A percentile compares a stretch with the other conserved stretches of the same genome.
These are phyloP conservation scores for Andrena chrysosceles DNA, from an alignment of 2,888 invertebrate species.

Conservation along the genomic window DNA sequence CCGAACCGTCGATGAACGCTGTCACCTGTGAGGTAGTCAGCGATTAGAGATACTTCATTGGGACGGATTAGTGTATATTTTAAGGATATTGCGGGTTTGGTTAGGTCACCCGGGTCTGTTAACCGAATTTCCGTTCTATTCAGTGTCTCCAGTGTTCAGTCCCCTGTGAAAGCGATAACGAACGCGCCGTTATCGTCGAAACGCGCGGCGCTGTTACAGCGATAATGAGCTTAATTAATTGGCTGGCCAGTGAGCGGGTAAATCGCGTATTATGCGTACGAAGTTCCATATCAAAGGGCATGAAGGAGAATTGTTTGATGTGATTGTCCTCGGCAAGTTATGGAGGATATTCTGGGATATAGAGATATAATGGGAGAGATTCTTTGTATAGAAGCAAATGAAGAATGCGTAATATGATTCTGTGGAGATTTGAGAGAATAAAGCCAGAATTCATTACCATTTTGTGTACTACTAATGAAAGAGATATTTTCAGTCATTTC, in stretches of 20 bases:
- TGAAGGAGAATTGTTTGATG: neutral
- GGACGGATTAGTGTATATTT: neutral
- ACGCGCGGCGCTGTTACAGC: neutral
- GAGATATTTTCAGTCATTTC: too few species aligned
- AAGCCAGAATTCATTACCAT: too few species aligned
- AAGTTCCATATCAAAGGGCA: conserved; percentile 4
- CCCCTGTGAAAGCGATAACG: conserved; percentile 23
- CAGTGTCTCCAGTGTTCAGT: neutral
- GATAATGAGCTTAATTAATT: conserved; percentile 44
- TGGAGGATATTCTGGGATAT: too few species aligned
- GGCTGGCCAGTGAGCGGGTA: neutral
- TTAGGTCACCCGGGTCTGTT: neutral
- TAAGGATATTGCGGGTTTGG: too few species aligned
- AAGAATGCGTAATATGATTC: too few species aligned
- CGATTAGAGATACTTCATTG: neutral
- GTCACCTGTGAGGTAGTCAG: conserved; percentile 85
- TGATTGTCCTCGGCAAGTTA: neutral
- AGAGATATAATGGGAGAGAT: too few species aligned
- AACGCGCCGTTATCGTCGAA: conserved; percentile 24
- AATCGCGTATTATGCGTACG: conserved; percentile 15
- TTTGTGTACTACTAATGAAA: too few species aligned
- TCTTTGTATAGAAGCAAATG: too few species aligned
- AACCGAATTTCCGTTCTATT: neutral
- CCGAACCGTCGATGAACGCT: conserved; percentile 93
- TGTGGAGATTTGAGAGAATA: too few species aligned